Conservation (phyloP, 2,888 invertebrate species). For the Pandemis cinnamomeana region DNA sequence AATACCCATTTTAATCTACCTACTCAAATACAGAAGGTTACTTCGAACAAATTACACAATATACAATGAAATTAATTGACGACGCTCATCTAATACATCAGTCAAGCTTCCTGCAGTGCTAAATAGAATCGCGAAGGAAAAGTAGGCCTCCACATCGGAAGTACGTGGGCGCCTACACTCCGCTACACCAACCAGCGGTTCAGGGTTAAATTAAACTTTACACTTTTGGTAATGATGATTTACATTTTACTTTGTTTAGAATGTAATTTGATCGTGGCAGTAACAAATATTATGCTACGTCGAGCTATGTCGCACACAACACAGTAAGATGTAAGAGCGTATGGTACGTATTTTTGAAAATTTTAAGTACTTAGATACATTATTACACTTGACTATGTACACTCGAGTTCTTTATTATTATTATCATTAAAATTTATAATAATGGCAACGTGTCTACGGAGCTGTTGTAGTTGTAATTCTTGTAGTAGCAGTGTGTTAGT, state of each 20-base stretch:
- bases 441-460: no score
- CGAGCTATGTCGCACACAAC: no score
- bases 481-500: background rate
- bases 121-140: conserved; percentile 39
- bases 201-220: conserved; percentile 2
- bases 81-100: conserved; percentile 26
- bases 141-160: conserved; percentile 50
- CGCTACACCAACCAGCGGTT: background rate
- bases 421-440: no score
- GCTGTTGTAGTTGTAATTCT: background rate
- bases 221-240: conserved; percentile 1
- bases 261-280: background rate
- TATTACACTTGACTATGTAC: no score
- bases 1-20: conserved; percentile 4
- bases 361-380: no score
- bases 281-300: no score
- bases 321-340: no score
- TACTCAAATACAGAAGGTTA: conserved; percentile 17
- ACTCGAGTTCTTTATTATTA: no score
- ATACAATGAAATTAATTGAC: conserved; percentile 22
- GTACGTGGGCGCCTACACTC: conserved; percentile 44
- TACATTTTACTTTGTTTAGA: background rate
- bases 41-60: conserved; percentile 21
- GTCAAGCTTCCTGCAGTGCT: conserved; percentile 33
- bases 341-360: no score